Conservation (phyloP, 2,113 vertebrate species). For the Madoqua kirkii region DNA sequence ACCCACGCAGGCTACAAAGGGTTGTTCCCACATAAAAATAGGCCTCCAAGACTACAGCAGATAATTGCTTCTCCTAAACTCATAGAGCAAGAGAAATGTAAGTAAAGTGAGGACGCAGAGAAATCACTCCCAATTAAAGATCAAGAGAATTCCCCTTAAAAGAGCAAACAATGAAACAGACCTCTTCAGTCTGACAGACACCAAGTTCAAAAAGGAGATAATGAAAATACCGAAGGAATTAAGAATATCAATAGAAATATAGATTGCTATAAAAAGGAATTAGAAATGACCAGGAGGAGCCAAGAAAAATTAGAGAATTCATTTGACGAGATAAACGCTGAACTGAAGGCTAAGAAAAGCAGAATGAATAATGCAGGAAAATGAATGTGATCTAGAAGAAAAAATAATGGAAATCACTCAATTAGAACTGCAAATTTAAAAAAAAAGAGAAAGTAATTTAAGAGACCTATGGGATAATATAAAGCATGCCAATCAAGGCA, state of each 20-base stretch:
- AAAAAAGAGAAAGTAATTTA: not conserved
- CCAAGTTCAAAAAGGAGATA: not conserved
- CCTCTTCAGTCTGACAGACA: not conserved
- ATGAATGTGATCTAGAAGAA: not conserved
- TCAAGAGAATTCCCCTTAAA: not conserved
- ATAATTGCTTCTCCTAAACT: not conserved
- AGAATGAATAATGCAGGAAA: not conserved
- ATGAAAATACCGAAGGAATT: not conserved
- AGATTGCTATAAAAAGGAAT: not conserved
- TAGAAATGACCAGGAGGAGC: not conserved
- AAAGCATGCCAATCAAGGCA: not conserved
- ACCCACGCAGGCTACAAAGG: not conserved
- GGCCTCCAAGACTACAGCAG: not conserved
- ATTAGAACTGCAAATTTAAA: not conserved
- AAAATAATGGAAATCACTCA: not conserved
- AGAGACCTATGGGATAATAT: not conserved
- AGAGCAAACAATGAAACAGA: not conserved
- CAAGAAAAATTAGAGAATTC: not conserved
- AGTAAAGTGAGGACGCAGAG: not conserved
- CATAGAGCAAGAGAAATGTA: not conserved
- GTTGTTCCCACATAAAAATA: not conserved
- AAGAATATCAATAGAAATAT: not conserved
- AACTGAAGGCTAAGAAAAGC: not conserved
- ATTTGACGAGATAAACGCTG: not conserved
- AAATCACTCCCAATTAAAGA: not conserved